Evolutionary conservation across 2,113 vertebrate species (phyloP), one percentile per base, ranked within the genome.

Genomic region (Cephalophus harveyi): DNA sequence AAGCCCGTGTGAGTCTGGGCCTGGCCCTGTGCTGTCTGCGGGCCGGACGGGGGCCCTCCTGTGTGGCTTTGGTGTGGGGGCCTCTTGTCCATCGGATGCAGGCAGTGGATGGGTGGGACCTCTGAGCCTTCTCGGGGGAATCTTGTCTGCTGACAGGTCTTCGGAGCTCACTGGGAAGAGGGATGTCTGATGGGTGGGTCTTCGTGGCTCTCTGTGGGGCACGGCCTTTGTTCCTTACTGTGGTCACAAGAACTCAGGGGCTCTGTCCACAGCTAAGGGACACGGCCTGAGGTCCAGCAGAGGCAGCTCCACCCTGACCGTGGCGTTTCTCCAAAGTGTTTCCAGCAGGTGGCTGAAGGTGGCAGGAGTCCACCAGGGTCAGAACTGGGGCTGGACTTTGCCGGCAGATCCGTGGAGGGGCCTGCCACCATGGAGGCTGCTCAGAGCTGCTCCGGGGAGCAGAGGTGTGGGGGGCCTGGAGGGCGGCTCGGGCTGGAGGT

Each of bases 271-370:
- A 7, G 64, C 28, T 3, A 0, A 50, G 86, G n/a, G 28, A 16
- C 1, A 0, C 0, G 5, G 78, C 1, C 14, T 1, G 33, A 30
- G 4, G 59, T 7, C 25, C 6, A 4, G 33, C 11, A 0, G 93
- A 28, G 19, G 86, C 0, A 5, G 12, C 55, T 21, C 1, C 9
- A 1, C 2, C 8, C 15, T 28, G 36, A 36, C 2, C 0, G 2
- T 3, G 7, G 14, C 36, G 1, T 36, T 36, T 88, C 57, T 89
- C n/a, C 3, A 16, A 7, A 9, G 14, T 5, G 7, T 16, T 81
- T 27, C 93, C 62, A 28, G 59, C 98, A 98, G 98, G 71, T 3
- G 60, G 36, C 2, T 25, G 81, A 87, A 55, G 40, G 28, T n/a
- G 7, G 74, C 60, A 2, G 5, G 9, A 43, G 30, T 8, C 46